These are phyloP conservation scores for Amphiprion ocellaris DNA, from an alignment of 2,113 vertebrate species.

Conservation along the genomic window DNA sequence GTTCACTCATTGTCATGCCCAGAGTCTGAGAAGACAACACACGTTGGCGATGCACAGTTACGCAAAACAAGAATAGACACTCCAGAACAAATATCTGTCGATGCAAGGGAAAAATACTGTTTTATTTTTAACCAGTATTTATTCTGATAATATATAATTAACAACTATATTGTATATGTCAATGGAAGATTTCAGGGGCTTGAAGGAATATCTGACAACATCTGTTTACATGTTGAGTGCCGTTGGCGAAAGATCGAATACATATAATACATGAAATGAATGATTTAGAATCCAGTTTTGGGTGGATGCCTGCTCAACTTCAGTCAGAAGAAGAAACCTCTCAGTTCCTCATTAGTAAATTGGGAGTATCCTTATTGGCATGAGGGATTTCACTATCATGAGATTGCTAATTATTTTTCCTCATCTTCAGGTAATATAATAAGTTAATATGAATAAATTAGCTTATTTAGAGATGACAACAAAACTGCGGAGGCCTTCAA, in stretches of 20 bases:
- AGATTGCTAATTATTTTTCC: background rate
- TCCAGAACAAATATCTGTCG: background rate
- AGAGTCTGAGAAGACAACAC: constrained; percentile 9
- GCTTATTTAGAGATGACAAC: too few species aligned
- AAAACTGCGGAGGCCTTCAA: background rate
- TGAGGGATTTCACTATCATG: background rate
- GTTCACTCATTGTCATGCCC: constrained; percentile 8
- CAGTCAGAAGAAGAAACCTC: constrained; percentile 1
- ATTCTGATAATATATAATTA: background rate
- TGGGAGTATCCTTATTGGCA: background rate
- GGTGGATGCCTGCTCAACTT: background rate
- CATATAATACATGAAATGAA: background rate
- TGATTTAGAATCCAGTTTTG: constrained; percentile 4
- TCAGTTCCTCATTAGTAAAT: background rate
- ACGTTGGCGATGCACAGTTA: background rate
- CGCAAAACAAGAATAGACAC: constrained; percentile 4
- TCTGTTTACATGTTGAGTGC: constrained; percentile 13
- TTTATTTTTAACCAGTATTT: constrained; percentile 1
- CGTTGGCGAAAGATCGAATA: constrained; percentile 5
- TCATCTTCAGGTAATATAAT: background rate
- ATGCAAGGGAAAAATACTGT: background rate
- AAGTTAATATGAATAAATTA: too few species aligned
- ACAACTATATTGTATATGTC: background rate
- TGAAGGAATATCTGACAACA: constrained; percentile 3
- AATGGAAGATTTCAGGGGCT: constrained; percentile 9